Base-by-base conservation (phyloP, 2,113 vertebrate genomes). In the Sebastes schlegelii region DNA sequence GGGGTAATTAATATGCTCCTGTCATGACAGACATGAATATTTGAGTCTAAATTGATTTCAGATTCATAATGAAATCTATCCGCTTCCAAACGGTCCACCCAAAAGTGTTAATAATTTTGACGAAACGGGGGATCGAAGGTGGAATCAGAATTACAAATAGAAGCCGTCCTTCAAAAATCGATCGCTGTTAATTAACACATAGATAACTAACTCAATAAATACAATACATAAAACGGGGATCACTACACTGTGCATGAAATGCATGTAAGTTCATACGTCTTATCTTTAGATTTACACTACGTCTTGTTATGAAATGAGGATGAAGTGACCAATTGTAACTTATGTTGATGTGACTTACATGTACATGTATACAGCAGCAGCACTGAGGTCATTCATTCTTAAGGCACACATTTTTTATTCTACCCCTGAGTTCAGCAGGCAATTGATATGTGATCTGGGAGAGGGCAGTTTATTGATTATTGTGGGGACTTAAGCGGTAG, bases 31-130 rank as follows among this genome's bases (percentile, higher is more conserved):
- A 95, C 95, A 95, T 97, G 95, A 96, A 96, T 96, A 96, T 96
- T 96, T 96, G 95, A 97, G 94, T 94, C 93, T 94, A 94, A 96
- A 97, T 96, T 97, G 96, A 97, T 97, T 97, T 97, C 93, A 95
- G 94, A 95, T 97, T 96, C 93, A 96, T 97, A 95, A 95, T 95
- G 95, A 95, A 96, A 96, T 96, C 95, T 95, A 95, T 96, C 95
- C 94, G 95, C 95, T 93, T 95, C 94, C 94, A 92, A 95, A 95
- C 95, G 95, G 93, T 92, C n/a, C 34, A 6, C 9, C 12, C 45
- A 74, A 45, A 85, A 48, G n/a, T 34, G 73, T 46, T 58, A 40
- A 70, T 64, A 77, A 46, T 72, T 74, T 46, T 16, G 66, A 62
- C 8, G 51, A 60, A 80, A 66, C 1, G 1, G 13, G 6, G 10